phyloP scores from a whole-genome alignment of 1,140 invertebrate genomes.

The Lysiphlebus fabarum region DNA sequence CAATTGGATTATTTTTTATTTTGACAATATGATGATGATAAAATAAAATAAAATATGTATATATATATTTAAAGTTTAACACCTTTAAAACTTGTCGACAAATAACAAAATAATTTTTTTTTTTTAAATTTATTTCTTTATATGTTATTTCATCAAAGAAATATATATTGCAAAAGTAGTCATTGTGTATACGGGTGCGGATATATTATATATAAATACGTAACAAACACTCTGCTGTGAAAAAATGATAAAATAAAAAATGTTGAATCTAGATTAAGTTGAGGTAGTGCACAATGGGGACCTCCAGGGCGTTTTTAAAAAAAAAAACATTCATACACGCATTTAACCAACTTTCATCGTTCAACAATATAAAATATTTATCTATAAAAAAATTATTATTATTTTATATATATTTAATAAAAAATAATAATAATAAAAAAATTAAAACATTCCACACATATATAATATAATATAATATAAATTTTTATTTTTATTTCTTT shows the following conservation, averaged over 20 bases:
- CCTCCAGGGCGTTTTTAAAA: slow-evolving; percentile 38
- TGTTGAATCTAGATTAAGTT: slow-evolving; percentile 44
- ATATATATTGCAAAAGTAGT: slow-evolving; percentile 28
- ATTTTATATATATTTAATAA: too few species aligned
- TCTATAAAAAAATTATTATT: too few species aligned
- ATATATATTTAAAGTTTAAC: too few species aligned
- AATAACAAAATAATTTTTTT: background rate
- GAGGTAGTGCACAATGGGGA: slow-evolving; percentile 36
- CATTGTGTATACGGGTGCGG: slow-evolving; percentile 29
- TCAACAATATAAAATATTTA: too few species aligned
- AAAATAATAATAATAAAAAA: too few species aligned
- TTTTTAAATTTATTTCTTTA: background rate
- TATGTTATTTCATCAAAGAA: background rate
- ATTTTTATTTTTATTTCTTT: too few species aligned
- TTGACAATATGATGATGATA: too few species aligned
- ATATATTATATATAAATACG: slow-evolving; percentile 21
- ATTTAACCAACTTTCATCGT: slow-evolving; percentile 14
- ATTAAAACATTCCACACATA: too few species aligned
- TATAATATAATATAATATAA: too few species aligned
- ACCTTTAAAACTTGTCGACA: background rate
- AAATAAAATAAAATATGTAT: too few species aligned
- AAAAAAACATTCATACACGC: slow-evolving; percentile 28
- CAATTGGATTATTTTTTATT: too few species aligned
- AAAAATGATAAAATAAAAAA: slow-evolving; percentile 41
- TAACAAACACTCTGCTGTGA: slow-evolving; percentile 19